These are phyloP conservation scores for Gymnocheta viridis DNA, from an alignment of 2,888 invertebrate genomes.

Conservation along the genomic window DNA sequence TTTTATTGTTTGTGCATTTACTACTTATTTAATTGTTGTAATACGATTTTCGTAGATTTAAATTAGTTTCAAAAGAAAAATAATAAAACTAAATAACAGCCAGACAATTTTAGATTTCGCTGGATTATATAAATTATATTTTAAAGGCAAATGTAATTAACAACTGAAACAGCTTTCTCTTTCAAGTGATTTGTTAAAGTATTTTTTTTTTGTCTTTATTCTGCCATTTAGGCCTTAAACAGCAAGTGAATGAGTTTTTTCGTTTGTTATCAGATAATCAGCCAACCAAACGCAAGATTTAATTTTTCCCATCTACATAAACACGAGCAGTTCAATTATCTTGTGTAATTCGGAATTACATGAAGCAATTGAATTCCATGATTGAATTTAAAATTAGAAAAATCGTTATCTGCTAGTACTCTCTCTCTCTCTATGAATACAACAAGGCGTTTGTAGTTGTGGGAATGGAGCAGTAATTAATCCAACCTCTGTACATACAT, in stretches of 20 bases:
- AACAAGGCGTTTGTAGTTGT: slow-evolving; percentile 2
- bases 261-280: slow-evolving; percentile 40
- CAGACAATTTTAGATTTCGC: background rate
- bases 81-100: background rate
- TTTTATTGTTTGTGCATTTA: slow-evolving; percentile 17
- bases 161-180: slow-evolving; percentile 5
- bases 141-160: slow-evolving; percentile 15
- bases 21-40: background rate
- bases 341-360: slow-evolving; percentile 34
- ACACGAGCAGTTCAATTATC: slow-evolving; percentile 10
- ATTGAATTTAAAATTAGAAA: slow-evolving; percentile 32
- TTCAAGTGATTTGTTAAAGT: background rate
- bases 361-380: slow-evolving; percentile 46
- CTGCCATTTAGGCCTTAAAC: slow-evolving; percentile 10
- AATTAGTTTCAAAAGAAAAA: slow-evolving; percentile 5
- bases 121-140: background rate
- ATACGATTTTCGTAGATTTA: slow-evolving; percentile 25
- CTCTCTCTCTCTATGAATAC: too few relatives aligned
- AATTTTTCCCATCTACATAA: slow-evolving; percentile 18
- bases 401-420: slow-evolving; percentile 7
- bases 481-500: too few relatives aligned
- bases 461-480: slow-evolving; percentile 21
- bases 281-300: slow-evolving; percentile 31
- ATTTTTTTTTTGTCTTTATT: background rate
- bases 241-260: slow-evolving; percentile 6